These are phyloP conservation scores for Dilophus febrilis DNA, from an alignment of 2,888 invertebrate species.

Conservation along the genomic window DNA sequence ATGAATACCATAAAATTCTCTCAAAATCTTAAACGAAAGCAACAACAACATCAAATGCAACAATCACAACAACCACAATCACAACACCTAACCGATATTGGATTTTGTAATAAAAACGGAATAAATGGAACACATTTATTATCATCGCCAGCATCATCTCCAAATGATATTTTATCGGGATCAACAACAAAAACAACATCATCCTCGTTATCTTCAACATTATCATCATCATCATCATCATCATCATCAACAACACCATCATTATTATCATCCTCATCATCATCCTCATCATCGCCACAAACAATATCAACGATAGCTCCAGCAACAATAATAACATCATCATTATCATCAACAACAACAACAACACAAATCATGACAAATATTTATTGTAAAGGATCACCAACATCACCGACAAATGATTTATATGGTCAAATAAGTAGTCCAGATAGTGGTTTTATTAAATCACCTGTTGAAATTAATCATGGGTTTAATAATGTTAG, in stretches of 20 bases:
- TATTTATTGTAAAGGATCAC: conserved; percentile 27
- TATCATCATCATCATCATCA: too few species aligned
- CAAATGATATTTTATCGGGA: neutral
- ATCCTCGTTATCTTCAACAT: too few species aligned
- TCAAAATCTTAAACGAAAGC: conserved; percentile 2
- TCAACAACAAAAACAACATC: too few species aligned
- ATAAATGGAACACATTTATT: neutral
- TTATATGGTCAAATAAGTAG: conserved; percentile 12
- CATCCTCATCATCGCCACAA: too few species aligned
- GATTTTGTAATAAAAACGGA: conserved; percentile 1
- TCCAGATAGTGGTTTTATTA: conserved; percentile 6
- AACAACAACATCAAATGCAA: neutral
- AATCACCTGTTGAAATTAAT: conserved; percentile 5
- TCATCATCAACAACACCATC: too few species aligned
- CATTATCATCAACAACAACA: too few species aligned
- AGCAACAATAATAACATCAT: too few species aligned
- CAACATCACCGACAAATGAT: conserved; percentile 19
- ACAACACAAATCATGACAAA: neutral
- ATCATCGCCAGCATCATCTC: neutral
- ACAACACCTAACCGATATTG: conserved; percentile 10
- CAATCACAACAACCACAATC: neutral
- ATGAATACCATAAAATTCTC: conserved; percentile 26
- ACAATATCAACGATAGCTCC: too few species aligned
- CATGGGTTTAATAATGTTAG: neutral
- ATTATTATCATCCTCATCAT: too few species aligned